phyloP scores from a whole-genome alignment of 2,113 vertebrate species.

The Rhinolophus sinicus region DNA sequence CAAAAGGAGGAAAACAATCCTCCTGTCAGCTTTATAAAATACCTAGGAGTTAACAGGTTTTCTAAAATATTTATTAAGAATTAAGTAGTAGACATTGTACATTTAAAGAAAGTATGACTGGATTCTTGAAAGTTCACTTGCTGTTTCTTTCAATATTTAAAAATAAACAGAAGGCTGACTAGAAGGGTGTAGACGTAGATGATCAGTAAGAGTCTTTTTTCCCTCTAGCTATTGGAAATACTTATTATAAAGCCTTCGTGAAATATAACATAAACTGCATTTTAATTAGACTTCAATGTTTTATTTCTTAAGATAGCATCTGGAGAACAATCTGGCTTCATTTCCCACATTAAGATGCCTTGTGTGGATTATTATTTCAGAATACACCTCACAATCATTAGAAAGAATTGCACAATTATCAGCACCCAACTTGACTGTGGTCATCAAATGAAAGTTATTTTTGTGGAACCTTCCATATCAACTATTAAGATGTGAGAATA shows the following conservation, averaged over 20 bases:
- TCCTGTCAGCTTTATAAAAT: neutral
- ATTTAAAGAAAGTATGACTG: constrained; percentile 44
- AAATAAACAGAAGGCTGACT: constrained; percentile 50
- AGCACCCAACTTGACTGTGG: constrained; percentile 41
- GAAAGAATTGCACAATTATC: constrained; percentile 41
- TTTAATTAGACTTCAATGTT: constrained; percentile 80
- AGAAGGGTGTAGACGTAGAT: constrained; percentile 30
- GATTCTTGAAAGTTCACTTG: constrained; percentile 31
- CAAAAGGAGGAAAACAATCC: neutral
- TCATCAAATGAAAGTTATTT: constrained; percentile 47
- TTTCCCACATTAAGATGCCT: constrained; percentile 73
- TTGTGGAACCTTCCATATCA: neutral
- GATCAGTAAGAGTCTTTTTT: neutral
- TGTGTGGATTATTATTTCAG: constrained; percentile 74
- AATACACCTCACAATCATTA: constrained; percentile 65
- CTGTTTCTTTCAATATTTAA: constrained; percentile 66
- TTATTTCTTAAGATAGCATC: constrained; percentile 79
- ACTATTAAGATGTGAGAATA: neutral
- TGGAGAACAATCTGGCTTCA: constrained; percentile 80
- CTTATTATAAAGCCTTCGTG: constrained; percentile 71
- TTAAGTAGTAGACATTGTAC: neutral
- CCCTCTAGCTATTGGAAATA: constrained; percentile 69
- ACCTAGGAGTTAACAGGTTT: neutral
- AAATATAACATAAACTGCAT: constrained; percentile 72
- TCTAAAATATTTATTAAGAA: constrained; percentile 25